Percentiles rank a stretch among this genome's conserved stretches.
Evolutionary conservation across 2,888 invertebrate genomes (phyloP).

Genomic region (Yponomeuta plumbellus): DNA sequence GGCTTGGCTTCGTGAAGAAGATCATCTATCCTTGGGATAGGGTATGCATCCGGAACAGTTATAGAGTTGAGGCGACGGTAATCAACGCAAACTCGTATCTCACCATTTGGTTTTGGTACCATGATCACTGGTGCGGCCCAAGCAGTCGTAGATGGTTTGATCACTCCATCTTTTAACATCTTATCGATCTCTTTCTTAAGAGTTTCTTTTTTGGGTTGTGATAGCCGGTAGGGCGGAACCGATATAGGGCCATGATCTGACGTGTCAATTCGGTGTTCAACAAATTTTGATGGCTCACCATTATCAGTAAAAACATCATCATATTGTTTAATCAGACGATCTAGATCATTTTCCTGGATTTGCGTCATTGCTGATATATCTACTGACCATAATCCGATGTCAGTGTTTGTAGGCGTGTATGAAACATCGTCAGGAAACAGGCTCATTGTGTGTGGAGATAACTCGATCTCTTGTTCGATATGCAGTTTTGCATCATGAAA

Average conservation of each 20-base stretch:
- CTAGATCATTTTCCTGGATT: too few relatives aligned
- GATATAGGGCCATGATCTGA: too few relatives aligned
- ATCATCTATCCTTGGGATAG: slow-evolving; percentile 45
- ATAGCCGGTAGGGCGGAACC: too few relatives aligned
- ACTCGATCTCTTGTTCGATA: not conserved
- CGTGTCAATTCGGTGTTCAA: too few relatives aligned
- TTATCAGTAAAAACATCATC: too few relatives aligned
- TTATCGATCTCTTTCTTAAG: slow-evolving; percentile 29
- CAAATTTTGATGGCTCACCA: too few relatives aligned
- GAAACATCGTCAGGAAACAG: not conserved
- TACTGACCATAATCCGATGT: not conserved
- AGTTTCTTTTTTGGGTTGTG: slow-evolving; percentile 25
- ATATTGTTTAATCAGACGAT: too few relatives aligned
- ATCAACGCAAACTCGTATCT: slow-evolving; percentile 37
- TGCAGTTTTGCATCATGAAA: not conserved
- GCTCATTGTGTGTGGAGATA: not conserved
- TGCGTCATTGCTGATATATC: not conserved
- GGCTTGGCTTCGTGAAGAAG: slow-evolving; percentile 33
- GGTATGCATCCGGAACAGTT: slow-evolving; percentile 35
- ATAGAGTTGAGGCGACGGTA: slow-evolving; percentile 32
- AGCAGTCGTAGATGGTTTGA: slow-evolving; percentile 38
- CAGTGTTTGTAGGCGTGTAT: not conserved
- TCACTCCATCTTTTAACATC: slow-evolving; percentile 33
- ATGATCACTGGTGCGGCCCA: slow-evolving; percentile 43
- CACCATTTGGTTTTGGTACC: slow-evolving; percentile 38